phyloP scores from a whole-genome alignment of 2,113 vertebrate genomes.

The Excalfactoria chinensis region DNA sequence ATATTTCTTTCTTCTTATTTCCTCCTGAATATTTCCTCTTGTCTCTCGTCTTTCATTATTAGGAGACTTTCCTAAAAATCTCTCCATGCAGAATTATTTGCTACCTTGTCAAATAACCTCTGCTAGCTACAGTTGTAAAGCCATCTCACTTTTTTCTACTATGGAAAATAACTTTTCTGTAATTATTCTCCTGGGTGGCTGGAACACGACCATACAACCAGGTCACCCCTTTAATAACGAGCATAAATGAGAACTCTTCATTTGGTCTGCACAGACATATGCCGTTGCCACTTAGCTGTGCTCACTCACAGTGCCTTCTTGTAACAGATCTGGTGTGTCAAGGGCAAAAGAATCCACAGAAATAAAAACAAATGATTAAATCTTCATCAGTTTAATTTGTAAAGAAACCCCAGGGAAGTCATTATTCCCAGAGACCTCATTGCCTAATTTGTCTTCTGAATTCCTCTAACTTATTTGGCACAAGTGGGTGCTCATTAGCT shows the following conservation, averaged over 20 bases:
- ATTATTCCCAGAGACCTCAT: slow-evolving; percentile 62
- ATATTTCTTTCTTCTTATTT: background rate
- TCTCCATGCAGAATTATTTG: slow-evolving; percentile 16
- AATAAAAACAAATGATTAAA: slow-evolving; percentile 48
- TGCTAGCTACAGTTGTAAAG: background rate
- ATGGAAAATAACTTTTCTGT: background rate
- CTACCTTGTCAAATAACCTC: background rate
- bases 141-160: background rate
- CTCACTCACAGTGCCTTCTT: slow-evolving; percentile 10
- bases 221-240: background rate
- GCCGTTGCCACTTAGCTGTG: slow-evolving; percentile 8
- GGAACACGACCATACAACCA: background rate
- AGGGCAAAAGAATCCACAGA: slow-evolving; percentile 58
- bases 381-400: slow-evolving; percentile 70
- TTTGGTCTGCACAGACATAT: slow-evolving; percentile 45
- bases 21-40: background rate
- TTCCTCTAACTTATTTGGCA: slow-evolving; percentile 23
- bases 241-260: slow-evolving; percentile 43
- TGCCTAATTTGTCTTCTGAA: slow-evolving; percentile 69
- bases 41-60: background rate
- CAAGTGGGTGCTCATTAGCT: slow-evolving; percentile 39
- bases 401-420: slow-evolving; percentile 62
- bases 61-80: background rate
- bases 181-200: background rate
- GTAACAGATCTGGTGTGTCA: slow-evolving; percentile 28